A percentile compares a stretch with the other conserved stretches of the same genome.
These are phyloP conservation scores for Spilosoma lubricipeda DNA, from an alignment of 2,888 invertebrate genomes.

Conservation along the genomic window DNA sequence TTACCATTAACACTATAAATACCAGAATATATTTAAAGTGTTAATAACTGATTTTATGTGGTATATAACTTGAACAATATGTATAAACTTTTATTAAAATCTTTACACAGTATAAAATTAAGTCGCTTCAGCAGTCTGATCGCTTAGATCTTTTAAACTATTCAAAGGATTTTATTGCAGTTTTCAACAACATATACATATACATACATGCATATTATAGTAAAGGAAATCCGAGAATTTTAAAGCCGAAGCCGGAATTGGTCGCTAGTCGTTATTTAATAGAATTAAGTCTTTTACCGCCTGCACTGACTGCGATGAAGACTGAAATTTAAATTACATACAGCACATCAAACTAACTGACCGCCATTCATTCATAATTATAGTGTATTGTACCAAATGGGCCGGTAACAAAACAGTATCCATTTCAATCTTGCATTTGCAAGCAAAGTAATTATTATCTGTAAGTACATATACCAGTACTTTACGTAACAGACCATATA, in stretches of 20 bases:
- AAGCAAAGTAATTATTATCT: constrained; percentile 6
- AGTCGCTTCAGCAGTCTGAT: no score
- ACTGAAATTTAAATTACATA: constrained; percentile 14
- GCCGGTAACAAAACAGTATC: constrained; percentile 2
- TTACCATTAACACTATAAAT: background rate
- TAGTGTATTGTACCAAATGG: constrained; percentile 11
- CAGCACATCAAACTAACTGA: constrained; percentile 13
- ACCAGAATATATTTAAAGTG: no score
- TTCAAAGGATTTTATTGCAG: no score
- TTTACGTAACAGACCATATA: constrained; percentile 21
- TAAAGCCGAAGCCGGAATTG: no score
- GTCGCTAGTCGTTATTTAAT: background rate
- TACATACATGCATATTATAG: no score
- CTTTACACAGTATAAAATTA: no score
- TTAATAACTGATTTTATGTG: no score
- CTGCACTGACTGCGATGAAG: background rate
- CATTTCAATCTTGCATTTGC: constrained; percentile 8
- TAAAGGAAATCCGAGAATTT: no score
- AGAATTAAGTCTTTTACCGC: background rate
- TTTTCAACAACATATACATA: no score
- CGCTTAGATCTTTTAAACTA: no score
- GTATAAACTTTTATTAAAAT: no score
- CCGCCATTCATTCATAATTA: constrained; percentile 20
- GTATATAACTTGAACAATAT: no score
- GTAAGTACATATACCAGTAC: constrained; percentile 13